Percentiles rank a stretch among this genome's conserved stretches.
Conservation (phyloP, 2,797 vertebrate species). For the Acanthis flammea region DNA sequence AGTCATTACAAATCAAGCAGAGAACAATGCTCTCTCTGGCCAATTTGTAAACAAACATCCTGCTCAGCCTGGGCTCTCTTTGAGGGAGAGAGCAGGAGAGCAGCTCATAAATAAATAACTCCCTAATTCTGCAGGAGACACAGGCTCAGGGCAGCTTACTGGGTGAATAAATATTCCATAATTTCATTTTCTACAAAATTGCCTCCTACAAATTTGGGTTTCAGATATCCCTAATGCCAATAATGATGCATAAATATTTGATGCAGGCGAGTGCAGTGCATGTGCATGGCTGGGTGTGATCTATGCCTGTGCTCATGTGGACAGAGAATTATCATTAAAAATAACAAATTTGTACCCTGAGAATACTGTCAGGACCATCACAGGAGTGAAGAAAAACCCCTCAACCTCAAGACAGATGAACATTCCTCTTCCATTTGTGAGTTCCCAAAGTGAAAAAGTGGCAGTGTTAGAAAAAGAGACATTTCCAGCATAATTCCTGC, state of each 20-base stretch:
- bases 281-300: neutral
- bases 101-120: constrained; percentile 57
- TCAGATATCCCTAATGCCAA: constrained; percentile 37
- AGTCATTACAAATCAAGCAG: constrained; percentile 58
- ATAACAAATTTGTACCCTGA: constrained; percentile 28
- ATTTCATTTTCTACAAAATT: constrained; percentile 61
- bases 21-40: constrained; percentile 55
- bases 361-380: constrained; percentile 15
- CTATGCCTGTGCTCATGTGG: neutral
- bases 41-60: constrained; percentile 57
- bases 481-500: neutral
- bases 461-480: neutral
- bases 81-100: constrained; percentile 24
- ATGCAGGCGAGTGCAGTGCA: neutral
- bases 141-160: neutral
- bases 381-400: neutral
- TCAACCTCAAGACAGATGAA: neutral
- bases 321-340: constrained; percentile 37
- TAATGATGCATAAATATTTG: constrained; percentile 57
- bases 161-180: constrained; percentile 58
- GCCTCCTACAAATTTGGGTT: constrained; percentile 46
- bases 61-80: constrained; percentile 54
- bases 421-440: neutral
- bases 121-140: constrained; percentile 41
- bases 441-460: neutral